Evolutionary conservation across 53 echinoderm and acorn worm species (phyloP), one percentile per base, ranked within the genome.

Genomic region (Pentamera pediparva): DNA sequence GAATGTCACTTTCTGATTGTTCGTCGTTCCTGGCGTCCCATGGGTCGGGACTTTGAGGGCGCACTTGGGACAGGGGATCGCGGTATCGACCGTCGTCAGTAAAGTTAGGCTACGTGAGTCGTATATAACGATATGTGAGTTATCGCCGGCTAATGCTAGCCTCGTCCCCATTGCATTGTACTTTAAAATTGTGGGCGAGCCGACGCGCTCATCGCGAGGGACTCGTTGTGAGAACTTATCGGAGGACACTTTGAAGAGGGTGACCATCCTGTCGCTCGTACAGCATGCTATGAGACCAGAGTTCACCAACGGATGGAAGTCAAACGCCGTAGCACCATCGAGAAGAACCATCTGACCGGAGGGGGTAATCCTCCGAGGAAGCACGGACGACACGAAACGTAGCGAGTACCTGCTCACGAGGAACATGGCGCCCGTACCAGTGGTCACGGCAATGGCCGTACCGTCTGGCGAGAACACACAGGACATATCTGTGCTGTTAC

Each of bases 401-500:
- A 86, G 62, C 32, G 82, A 78, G 35, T 83, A 83, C 27, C 84
- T 82, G 43, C 81, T 82, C 5, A 92, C 92, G 32, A 98, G 59
- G 57, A 92, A 98, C 56, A 98, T 82, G 39, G 87, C 79, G 19
- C 98, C 98, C 22, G 76, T 77, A 21, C 89, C 79, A 31, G 89
- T 85, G 48, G 91, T 98, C 34, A 98, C 89, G 0, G 91, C 91
- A 32, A 98, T 89, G 38, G 74, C 74, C 41, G 89, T 76, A 34
- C 90, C 91, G 65, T 92, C 86, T 1, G 98, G 98, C 4, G 98
- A 89, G 65, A 91, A 92, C 36, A 74, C 79, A 43, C 98, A 92
- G 20, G 73, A 72, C 73, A 72, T 72, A 54, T 89, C 89, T 3
- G 88, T 74, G 32, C 60, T 83, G 78, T 89, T 83, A 35, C 41